A percentile compares a stretch with the other conserved stretches of the same genome.
phyloP scores from a whole-genome alignment of 2,113 vertebrate genomes.

The Okapia johnstoni region DNA sequence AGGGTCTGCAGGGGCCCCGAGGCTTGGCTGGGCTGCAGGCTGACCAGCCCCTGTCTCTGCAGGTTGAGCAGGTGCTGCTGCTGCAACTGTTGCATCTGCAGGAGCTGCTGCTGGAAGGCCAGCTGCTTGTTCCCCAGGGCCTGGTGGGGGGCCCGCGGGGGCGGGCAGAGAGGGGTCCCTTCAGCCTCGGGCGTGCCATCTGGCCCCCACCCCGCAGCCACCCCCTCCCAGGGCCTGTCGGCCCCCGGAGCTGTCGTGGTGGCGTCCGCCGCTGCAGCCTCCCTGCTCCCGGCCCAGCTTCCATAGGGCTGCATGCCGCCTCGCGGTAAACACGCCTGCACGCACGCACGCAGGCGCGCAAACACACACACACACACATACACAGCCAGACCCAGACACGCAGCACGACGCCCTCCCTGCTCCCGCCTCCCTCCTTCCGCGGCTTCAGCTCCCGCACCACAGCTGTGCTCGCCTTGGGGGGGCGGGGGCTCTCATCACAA shows the following conservation, averaged over 20 bases:
- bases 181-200: constrained; percentile 25
- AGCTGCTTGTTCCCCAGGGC: constrained; percentile 97
- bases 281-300: constrained; percentile 72
- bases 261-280: constrained; percentile 55
- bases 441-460: not conserved
- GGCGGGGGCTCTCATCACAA: constrained; percentile 83
- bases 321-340: constrained; percentile 63
- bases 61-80: constrained; percentile 99
- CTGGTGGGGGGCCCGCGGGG: constrained; percentile 82
- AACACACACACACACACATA: constrained; percentile 38
- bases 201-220: constrained; percentile 40
- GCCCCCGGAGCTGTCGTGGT: constrained; percentile 46
- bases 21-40: constrained; percentile 90
- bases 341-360: constrained; percentile 34
- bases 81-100: constrained; percentile 99
- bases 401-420: constrained; percentile 54
- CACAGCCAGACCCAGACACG: constrained; percentile 43
- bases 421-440: not conserved
- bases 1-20: constrained; percentile 93
- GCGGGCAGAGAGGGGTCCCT: constrained; percentile 67
- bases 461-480: constrained; percentile 38
- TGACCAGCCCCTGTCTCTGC: constrained; percentile 97
- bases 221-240: constrained; percentile 65
- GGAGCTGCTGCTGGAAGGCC: constrained; percentile 99
- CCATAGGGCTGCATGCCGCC: constrained; percentile 73